Evolutionary conservation across 2,888 invertebrate species (phyloP).

Genomic region (Andrena fulva): DNA sequence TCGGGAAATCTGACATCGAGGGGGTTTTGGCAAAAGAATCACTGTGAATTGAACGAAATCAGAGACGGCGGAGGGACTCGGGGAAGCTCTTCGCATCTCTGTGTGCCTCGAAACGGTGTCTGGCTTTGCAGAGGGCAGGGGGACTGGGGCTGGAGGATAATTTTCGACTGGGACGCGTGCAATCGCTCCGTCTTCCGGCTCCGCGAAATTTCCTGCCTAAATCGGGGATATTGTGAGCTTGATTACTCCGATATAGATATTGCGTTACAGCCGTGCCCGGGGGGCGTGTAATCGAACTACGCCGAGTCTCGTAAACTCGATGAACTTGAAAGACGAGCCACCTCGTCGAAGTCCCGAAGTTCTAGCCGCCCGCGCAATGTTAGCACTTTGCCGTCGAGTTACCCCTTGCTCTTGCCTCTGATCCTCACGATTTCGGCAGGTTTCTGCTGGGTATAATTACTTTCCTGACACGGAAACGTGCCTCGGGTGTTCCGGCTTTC

Average conservation of each 20-base stretch:
- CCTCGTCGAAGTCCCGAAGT: conserved; percentile 49
- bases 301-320: conserved; percentile 60
- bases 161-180: conserved; percentile 23
- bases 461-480: conserved; percentile 24
- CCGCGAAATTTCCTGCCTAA: conserved; percentile 65
- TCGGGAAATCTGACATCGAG: too few relatives aligned
- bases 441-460: conserved; percentile 46
- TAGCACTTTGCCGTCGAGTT: conserved; percentile 52
- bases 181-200: conserved; percentile 24
- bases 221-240: conserved; percentile 65
- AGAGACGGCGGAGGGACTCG: too few relatives aligned
- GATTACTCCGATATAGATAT: conserved; percentile 69
- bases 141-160: conserved; percentile 4
- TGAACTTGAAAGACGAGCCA: conserved; percentile 64
- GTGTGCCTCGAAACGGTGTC: not conserved
- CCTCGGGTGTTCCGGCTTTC: not conserved
- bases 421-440: conserved; percentile 27
- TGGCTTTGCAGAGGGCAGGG: not conserved
- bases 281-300: conserved; percentile 66
- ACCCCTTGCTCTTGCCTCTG: not conserved
- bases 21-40: too few relatives aligned
- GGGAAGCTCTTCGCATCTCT: not conserved
- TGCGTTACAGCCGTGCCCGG: conserved; percentile 65
- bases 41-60: not conserved
- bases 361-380: conserved; percentile 45